These are phyloP conservation scores for Chamaea fasciata DNA, from an alignment of 2,113 vertebrate species.

Conservation along the genomic window DNA sequence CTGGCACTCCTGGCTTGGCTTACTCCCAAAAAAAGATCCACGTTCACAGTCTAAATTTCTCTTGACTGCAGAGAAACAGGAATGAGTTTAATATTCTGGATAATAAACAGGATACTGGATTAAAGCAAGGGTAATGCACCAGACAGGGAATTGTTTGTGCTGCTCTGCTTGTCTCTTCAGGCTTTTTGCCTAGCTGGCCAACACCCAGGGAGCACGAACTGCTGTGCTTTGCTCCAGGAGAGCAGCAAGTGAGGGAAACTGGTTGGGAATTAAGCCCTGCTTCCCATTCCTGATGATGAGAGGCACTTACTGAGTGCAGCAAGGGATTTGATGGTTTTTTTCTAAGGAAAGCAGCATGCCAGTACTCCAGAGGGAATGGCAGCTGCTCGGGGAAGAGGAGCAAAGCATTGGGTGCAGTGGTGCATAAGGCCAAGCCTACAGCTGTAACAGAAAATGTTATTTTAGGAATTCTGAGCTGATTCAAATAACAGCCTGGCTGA, in stretches of 20 bases:
- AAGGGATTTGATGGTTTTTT: background rate
- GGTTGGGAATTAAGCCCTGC: background rate
- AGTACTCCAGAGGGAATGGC: background rate
- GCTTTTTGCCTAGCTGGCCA: conserved; percentile 17
- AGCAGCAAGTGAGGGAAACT: background rate
- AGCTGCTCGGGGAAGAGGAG: background rate
- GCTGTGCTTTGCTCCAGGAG: background rate
- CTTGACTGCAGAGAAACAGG: background rate
- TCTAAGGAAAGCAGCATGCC: background rate
- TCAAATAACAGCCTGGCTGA: background rate
- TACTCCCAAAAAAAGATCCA: background rate
- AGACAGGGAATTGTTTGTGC: background rate
- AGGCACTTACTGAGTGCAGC: background rate
- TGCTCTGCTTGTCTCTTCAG: background rate
- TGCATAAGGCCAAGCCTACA: background rate
- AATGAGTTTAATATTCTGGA: background rate
- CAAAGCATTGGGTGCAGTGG: background rate
- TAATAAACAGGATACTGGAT: background rate
- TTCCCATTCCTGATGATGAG: background rate
- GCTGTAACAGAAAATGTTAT: background rate
- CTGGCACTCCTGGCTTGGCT: background rate
- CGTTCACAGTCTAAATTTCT: background rate
- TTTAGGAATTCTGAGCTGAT: conserved; percentile 7
- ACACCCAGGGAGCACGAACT: background rate
- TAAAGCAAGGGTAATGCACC: background rate